phyloP scores from a whole-genome alignment of 2,113 vertebrate species.

The Anser brachyrhynchus region DNA sequence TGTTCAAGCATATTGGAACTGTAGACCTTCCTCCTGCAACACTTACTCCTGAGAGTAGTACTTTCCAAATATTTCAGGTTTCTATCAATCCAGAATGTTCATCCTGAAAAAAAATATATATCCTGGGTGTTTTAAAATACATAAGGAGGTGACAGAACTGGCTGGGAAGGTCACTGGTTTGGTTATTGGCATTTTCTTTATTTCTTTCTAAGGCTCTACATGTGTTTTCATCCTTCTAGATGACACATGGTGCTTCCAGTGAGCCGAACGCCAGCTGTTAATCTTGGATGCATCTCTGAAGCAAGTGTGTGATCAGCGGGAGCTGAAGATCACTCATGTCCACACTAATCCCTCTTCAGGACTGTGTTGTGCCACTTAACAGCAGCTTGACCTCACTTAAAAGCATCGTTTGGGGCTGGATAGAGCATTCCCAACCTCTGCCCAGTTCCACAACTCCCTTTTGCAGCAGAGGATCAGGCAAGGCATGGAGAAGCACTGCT shows the following conservation, averaged over 20 bases:
- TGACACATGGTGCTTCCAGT: background rate
- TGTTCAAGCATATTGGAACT: background rate
- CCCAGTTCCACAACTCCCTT: background rate
- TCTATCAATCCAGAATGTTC: background rate
- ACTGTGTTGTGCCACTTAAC: background rate
- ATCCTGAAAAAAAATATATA: background rate
- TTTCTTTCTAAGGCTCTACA: background rate
- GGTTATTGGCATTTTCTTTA: background rate
- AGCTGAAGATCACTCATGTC: background rate
- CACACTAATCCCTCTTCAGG: background rate
- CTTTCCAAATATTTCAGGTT: slow-evolving; percentile 1
- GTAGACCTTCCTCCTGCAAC: background rate
- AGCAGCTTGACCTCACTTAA: background rate
- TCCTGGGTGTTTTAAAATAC: background rate
- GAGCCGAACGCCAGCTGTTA: background rate
- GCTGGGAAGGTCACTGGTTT: background rate
- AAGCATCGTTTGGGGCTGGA: background rate
- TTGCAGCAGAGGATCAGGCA: background rate
- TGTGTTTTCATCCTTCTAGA: background rate
- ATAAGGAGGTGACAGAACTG: background rate
- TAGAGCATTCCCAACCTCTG: background rate
- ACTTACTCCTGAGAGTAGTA: background rate
- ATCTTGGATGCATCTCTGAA: background rate
- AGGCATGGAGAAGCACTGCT: background rate
- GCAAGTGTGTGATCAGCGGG: background rate